These are phyloP conservation scores for Leucania comma DNA, from an alignment of 2,888 invertebrate genomes.

Conservation along the genomic window DNA sequence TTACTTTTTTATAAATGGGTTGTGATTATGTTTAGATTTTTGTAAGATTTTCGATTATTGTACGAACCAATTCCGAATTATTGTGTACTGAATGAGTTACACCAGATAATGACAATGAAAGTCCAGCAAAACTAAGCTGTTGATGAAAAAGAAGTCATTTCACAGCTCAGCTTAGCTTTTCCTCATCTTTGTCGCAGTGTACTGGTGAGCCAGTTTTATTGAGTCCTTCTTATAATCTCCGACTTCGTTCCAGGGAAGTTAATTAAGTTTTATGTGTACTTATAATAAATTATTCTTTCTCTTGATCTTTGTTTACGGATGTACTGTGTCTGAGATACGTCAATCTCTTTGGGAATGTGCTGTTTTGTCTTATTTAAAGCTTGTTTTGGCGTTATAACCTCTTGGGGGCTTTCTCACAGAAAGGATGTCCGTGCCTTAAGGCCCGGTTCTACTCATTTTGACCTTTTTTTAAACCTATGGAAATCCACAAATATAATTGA, in stretches of 20 bases:
- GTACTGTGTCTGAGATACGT: constrained; percentile 2
- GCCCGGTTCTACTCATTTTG: no score
- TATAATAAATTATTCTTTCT: constrained; percentile 40
- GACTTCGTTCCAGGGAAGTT: constrained; percentile 34
- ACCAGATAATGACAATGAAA: no score
- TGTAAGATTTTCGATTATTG: no score
- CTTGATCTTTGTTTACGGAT: constrained; percentile 31
- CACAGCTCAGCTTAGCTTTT: not conserved
- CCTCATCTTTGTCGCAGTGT: not conserved
- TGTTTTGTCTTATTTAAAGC: not conserved
- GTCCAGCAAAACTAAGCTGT: no score
- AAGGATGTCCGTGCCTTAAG: not conserved
- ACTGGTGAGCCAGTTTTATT: constrained; percentile 22
- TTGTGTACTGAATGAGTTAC: no score
- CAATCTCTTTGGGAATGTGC: constrained; percentile 2
- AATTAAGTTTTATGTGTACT: constrained; percentile 50
- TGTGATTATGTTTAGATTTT: no score
- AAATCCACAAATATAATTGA: no score
- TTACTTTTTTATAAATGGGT: no score
- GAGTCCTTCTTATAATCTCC: constrained; percentile 28
- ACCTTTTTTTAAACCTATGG: no score
- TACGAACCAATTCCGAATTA: no score
- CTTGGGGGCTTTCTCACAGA: not conserved
- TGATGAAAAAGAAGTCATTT: no score
- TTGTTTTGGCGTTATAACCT: not conserved